Percentiles rank a stretch among this genome's conserved stretches.
phyloP scores from a whole-genome alignment of 2,797 vertebrate genomes.

The Sarcophilus harrisii region DNA sequence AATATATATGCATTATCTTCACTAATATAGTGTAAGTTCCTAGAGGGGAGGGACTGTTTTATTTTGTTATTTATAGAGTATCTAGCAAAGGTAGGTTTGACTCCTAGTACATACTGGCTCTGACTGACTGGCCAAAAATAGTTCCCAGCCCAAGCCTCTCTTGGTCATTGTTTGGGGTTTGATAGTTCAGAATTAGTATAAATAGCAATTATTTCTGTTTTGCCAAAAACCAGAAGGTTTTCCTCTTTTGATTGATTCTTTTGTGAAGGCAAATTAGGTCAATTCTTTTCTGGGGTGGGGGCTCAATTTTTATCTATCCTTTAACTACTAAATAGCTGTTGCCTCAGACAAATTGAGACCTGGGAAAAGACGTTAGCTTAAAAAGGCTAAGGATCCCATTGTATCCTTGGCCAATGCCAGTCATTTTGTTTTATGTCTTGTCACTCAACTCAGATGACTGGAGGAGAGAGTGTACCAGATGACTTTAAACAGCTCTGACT shows the following conservation, averaged over 20 bases:
- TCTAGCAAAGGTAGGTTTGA: background rate
- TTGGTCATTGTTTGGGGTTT: background rate
- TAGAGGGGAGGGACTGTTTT: background rate
- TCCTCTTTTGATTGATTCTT: background rate
- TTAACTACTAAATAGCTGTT: background rate
- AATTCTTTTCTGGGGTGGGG: no score
- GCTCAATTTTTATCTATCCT: background rate
- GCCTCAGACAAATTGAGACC: background rate
- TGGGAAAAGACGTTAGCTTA: background rate
- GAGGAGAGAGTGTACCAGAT: background rate
- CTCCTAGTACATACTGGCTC: background rate
- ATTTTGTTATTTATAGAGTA: background rate
- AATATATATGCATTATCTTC: background rate
- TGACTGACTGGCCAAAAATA: background rate
- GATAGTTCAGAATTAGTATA: background rate
- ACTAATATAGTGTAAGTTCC: background rate
- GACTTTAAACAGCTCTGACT: background rate
- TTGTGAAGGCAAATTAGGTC: background rate
- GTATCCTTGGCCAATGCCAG: background rate
- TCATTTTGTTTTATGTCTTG: background rate
- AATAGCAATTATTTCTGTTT: background rate
- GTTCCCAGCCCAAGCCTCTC: background rate
- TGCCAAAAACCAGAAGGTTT: background rate
- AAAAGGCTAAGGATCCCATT: background rate
- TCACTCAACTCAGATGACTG: background rate